These are phyloP conservation scores for Neofelis nebulosa DNA, from an alignment of 2,113 vertebrate species.

Conservation along the genomic window DNA sequence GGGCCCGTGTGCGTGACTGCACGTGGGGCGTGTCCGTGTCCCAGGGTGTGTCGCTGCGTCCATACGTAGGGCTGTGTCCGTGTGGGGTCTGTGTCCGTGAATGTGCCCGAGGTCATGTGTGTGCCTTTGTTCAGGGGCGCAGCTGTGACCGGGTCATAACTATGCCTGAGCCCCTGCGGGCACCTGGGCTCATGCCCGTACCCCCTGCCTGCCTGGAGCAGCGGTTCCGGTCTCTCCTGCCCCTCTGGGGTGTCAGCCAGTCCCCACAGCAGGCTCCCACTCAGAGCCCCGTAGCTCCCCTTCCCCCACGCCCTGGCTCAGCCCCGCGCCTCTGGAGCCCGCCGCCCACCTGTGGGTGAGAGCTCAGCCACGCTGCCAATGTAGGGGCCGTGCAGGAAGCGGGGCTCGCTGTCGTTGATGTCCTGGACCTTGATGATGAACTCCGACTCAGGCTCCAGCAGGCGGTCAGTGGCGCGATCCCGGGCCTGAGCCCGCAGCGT, in stretches of 20 bases:
- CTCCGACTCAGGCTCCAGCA: conserved; percentile 96
- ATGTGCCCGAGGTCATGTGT: neutral
- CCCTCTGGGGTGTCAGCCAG: neutral
- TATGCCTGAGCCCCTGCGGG: neutral
- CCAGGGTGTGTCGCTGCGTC: neutral
- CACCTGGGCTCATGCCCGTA: neutral
- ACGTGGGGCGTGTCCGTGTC: too few species aligned
- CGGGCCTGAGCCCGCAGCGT: conserved; percentile 95
- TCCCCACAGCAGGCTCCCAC: neutral
- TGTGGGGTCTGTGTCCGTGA: accelerated
- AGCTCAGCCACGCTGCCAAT: conserved; percentile 97
- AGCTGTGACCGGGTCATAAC: neutral
- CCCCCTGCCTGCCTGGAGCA: neutral
- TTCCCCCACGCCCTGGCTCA: neutral
- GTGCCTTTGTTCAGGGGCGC: neutral
- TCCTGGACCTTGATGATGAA: conserved; percentile 99
- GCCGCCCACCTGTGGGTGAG: conserved; percentile 91
- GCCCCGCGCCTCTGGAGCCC: neutral
- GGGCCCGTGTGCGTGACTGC: neutral
- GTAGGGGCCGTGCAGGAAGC: conserved; percentile 97
- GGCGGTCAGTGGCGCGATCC: conserved; percentile 90
- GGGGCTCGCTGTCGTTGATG: conserved; percentile 98
- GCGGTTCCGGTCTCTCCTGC: neutral
- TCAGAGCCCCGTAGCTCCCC: neutral
- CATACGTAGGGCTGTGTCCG: neutral